A percentile compares a stretch with the other conserved stretches of the same genome.
These are phyloP conservation scores for Cataglyphis altisquamis DNA, from an alignment of 2,888 invertebrate genomes.

Conservation along the genomic window DNA sequence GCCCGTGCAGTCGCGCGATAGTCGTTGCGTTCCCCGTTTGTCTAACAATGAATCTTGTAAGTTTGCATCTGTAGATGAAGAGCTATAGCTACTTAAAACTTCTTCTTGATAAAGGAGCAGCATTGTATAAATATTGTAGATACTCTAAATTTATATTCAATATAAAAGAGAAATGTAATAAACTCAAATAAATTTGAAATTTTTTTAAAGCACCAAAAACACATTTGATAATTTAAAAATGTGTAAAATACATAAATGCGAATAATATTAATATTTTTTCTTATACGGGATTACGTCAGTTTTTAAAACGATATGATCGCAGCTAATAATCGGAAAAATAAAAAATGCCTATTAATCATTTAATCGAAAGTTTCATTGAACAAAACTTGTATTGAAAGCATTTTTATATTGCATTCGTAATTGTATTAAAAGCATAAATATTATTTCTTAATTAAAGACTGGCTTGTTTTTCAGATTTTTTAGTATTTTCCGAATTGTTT, in stretches of 20 bases:
- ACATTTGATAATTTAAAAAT: neutral
- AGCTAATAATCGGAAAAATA: slow-evolving; percentile 21
- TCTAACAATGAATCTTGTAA: neutral
- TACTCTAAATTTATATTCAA: slow-evolving; percentile 8
- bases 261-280: neutral
- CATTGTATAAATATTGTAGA: neutral
- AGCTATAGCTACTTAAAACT: neutral
- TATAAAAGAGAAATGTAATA: neutral
- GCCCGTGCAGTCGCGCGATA: neutral
- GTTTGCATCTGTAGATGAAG: neutral
- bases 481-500: neutral
- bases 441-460: neutral
- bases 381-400: neutral
- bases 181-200: neutral
- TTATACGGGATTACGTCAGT: neutral
- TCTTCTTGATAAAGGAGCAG: slow-evolving; percentile 4
- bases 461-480: neutral
- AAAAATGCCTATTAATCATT: slow-evolving; percentile 58
- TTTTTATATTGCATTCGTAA: slow-evolving; percentile 29
- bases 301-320: neutral
- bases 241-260: neutral
- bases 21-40: slow-evolving; percentile 17
- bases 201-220: neutral
- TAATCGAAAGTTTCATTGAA: slow-evolving; percentile 60
- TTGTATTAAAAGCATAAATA: neutral